Conservation (phyloP, 2,888 invertebrate species). For the Cataglyphis cursor region DNA sequence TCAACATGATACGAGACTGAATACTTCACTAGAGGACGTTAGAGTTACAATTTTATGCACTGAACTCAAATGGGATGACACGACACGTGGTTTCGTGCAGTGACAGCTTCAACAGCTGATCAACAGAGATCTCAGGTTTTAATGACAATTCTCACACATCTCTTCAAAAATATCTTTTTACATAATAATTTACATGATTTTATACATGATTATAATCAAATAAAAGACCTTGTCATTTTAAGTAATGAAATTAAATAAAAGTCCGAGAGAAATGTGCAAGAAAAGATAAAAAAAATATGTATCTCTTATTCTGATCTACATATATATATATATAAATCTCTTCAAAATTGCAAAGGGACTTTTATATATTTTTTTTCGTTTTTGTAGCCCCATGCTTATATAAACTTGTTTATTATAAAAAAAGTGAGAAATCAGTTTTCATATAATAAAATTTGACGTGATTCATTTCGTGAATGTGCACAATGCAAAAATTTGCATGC, state of each 20-base stretch:
- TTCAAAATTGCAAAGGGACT: neutral
- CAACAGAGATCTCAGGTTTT: no score
- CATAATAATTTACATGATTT: neutral
- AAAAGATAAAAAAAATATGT: neutral
- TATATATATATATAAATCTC: neutral
- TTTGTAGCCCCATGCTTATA: neutral
- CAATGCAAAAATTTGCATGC: slow-evolving; percentile 7
- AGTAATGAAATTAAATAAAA: no score
- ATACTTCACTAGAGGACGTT: neutral
- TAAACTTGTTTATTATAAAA: slow-evolving; percentile 12
- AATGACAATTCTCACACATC: neutral
- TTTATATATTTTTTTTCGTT: neutral
- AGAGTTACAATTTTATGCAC: neutral
- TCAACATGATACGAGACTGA: neutral
- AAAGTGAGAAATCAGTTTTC: slow-evolving; percentile 14
- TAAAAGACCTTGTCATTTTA: neutral
- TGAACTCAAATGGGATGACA: no score
- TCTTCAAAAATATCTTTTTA: neutral
- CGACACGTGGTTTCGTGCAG: no score
- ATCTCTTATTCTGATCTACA: neutral
- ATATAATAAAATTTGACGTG: slow-evolving; percentile 17
- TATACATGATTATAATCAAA: neutral
- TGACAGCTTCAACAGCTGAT: no score
- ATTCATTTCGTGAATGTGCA: slow-evolving; percentile 24
- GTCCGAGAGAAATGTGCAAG: neutral